These are phyloP conservation scores for Anas platyrhynchos DNA, from an alignment of 2,113 vertebrate genomes.

Conservation along the genomic window DNA sequence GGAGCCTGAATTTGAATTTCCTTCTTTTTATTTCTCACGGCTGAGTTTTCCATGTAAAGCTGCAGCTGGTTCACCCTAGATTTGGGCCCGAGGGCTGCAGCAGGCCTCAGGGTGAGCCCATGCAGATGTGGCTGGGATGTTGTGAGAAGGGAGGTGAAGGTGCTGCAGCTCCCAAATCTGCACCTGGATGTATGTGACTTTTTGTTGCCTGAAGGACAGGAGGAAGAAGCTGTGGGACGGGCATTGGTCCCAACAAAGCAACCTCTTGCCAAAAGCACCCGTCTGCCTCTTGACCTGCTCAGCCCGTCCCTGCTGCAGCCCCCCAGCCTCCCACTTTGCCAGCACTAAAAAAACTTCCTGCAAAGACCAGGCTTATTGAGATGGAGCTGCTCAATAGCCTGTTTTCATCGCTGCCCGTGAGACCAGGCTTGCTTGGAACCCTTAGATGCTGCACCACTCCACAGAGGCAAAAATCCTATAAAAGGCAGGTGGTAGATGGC, in stretches of 20 bases:
- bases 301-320: not conserved
- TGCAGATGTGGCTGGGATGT: not conserved
- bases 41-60: not conserved
- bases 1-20: not conserved
- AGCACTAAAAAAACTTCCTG: too few relatives aligned
- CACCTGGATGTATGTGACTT: not conserved
- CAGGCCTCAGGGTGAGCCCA: not conserved
- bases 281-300: not conserved
- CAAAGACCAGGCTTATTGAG: too few relatives aligned
- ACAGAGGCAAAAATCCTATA: too few relatives aligned
- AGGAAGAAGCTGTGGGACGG: not conserved
- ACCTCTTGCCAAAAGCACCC: not conserved
- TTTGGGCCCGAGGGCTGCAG: not conserved
- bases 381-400: too few relatives aligned
- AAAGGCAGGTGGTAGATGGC: too few relatives aligned
- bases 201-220: not conserved
- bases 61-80: not conserved
- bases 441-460: too few relatives aligned
- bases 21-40: not conserved
- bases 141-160: not conserved
- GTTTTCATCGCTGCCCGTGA: too few relatives aligned
- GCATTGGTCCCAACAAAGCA: not conserved
- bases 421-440: too few relatives aligned
- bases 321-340: accelerated
- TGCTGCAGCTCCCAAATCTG: not conserved